Evolutionary conservation across 2,113 vertebrate species (phyloP), one percentile per base, ranked within the genome.

Genomic region (Thalassarche chlororhynchos): DNA sequence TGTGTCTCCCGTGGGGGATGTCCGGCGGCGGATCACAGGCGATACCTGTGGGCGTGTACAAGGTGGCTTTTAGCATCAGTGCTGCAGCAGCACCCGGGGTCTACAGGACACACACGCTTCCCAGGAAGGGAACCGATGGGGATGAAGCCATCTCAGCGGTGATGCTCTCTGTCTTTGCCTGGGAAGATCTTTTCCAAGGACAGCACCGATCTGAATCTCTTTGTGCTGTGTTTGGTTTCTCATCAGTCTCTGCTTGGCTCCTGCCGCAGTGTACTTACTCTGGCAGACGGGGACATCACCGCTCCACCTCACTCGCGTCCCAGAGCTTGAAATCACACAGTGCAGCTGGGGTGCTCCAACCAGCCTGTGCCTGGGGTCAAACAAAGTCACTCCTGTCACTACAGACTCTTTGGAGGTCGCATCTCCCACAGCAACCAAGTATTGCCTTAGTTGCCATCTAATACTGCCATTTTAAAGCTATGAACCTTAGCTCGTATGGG

Each of bases 1-100:
- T 55, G 94, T 97, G 96, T 2, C 34, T 78, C 57, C 98, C 98
- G 0, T 93, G 83, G 21, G 78, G 46, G 54, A 97, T 87, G 69
- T 66, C 31, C 0, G 91, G 96, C 12, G 98, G 98, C 0, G 88
- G 28, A 1, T 49, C 32, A 0, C 98, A 98, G 72, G 8, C 2
- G 47, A 98, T 96, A 13, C 72, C 98, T 98, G 92, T 0, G 40
- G 61, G 84, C 23, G 15, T 13, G 46, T 6, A 54, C 32, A 17
- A n/a, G 86, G 93, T 26, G 40, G 19, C 2, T 6, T 19, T 58
- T 20, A 83, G 61, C 72, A 9, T 62, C 14, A 2, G 28, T 0
- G 14, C 21, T 44, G 36, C 38, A 68, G 74, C 57, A 72, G 28
- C 6, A 4, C 52, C 25, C 0, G 0, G 49, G 29, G 17, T 26